These are phyloP conservation scores for Bombus balteatus DNA, from an alignment of 1,140 invertebrate genomes.

Conservation along the genomic window DNA sequence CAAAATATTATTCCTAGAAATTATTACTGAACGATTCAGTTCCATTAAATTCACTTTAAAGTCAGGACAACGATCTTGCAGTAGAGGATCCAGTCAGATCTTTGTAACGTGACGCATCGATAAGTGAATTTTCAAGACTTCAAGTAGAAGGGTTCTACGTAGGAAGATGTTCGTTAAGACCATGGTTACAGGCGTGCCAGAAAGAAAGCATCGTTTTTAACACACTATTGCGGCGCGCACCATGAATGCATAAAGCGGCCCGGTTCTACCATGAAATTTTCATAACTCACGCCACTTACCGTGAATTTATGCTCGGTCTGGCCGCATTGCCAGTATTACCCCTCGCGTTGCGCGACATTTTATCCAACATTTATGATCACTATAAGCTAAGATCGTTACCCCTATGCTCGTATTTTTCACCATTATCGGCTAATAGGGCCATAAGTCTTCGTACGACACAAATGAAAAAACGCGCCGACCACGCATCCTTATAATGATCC, in stretches of 20 bases:
- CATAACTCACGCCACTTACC: slow-evolving; percentile 68
- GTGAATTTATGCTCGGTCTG: slow-evolving; percentile 60
- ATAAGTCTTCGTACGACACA: slow-evolving; percentile 66
- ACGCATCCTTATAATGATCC: slow-evolving; percentile 47
- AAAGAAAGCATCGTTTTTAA: slow-evolving; percentile 55
- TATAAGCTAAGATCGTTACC: slow-evolving; percentile 72
- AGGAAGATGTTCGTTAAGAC: neutral
- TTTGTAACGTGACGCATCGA: too few species aligned
- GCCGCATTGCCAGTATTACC: slow-evolving; percentile 52
- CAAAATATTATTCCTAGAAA: too few species aligned
- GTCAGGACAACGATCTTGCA: too few species aligned
- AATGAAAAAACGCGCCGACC: slow-evolving; percentile 67
- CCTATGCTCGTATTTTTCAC: slow-evolving; percentile 66
- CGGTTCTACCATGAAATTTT: slow-evolving; percentile 66
- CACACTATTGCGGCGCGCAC: slow-evolving; percentile 43
- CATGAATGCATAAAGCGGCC: slow-evolving; percentile 62
- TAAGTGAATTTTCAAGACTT: neutral
- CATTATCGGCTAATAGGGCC: slow-evolving; percentile 72
- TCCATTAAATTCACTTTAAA: neutral
- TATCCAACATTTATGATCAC: slow-evolving; percentile 72
- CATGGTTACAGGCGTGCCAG: too few species aligned
- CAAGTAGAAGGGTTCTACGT: neutral
- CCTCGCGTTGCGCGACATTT: slow-evolving; percentile 63
- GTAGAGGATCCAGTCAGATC: neutral
- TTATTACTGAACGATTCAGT: neutral